Evolutionary conservation across 2,113 vertebrate species (phyloP).

Genomic region (Pterocles gutturalis): DNA sequence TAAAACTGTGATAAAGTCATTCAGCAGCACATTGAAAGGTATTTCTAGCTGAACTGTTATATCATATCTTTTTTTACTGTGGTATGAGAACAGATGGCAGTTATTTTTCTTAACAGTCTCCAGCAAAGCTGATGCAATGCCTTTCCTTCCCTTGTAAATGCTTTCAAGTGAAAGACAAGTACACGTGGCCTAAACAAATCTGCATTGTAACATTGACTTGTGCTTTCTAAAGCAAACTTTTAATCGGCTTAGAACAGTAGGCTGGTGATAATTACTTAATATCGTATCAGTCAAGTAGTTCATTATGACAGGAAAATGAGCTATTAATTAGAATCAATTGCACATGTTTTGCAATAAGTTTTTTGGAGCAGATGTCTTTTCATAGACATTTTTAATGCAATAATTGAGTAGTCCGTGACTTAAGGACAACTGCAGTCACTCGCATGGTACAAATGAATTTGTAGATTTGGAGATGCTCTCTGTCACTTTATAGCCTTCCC

Average conservation of each 20-base stretch:
- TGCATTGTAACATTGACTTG: background rate
- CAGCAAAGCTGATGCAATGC: background rate
- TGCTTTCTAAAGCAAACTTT: constrained; percentile 30
- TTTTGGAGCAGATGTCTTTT: background rate
- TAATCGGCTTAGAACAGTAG: background rate
- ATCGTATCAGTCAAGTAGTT: constrained; percentile 3
- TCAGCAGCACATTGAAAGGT: constrained; percentile 18
- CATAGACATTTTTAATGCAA: background rate
- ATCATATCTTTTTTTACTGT: background rate
- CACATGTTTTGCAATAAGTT: background rate
- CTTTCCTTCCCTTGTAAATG: background rate
- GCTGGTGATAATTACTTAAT: background rate
- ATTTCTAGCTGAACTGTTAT: constrained; percentile 13
- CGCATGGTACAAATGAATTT: background rate
- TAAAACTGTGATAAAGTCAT: constrained; percentile 57
- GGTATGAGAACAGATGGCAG: background rate
- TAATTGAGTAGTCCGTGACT: background rate
- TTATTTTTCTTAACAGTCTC: constrained; percentile 5
- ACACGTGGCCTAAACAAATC: background rate
- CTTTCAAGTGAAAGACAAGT: constrained; percentile 6
- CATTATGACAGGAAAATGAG: background rate
- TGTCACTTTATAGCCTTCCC: background rate
- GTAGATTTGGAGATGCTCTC: background rate
- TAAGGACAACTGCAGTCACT: background rate
- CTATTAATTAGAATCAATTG: background rate